Conservation (phyloP, 2,797 vertebrate genomes). For the Trichosurus vulpecula region DNA sequence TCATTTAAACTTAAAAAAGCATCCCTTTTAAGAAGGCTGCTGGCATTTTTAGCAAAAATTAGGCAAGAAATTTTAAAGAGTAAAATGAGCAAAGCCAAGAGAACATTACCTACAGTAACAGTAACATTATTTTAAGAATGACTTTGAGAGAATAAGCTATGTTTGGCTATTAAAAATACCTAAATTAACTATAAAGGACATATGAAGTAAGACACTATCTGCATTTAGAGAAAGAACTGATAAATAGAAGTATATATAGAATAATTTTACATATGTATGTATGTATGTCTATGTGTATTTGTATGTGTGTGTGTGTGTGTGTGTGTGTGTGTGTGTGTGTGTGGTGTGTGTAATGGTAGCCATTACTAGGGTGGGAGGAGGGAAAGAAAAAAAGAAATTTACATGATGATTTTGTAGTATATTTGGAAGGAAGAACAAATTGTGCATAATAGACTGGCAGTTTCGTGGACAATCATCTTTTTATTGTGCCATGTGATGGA, state of each 20-base stretch:
- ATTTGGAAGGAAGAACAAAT: not conserved
- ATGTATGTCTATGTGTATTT: too few species aligned
- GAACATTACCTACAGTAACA: not conserved
- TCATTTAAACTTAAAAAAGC: not conserved
- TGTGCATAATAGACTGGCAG: not conserved
- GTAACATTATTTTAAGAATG: not conserved
- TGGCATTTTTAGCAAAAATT: not conserved
- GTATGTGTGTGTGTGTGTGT: too few species aligned
- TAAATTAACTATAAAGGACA: not conserved
- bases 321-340: too few species aligned
- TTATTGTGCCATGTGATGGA: too few species aligned
- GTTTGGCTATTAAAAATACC: not conserved
- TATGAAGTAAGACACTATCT: not conserved
- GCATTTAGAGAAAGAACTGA: not conserved
- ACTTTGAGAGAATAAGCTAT: not conserved
- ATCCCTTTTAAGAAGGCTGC: not conserved
- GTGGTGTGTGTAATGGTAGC: too few species aligned
- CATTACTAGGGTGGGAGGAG: too few species aligned
- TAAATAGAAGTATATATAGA: not conserved
- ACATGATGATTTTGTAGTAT: not conserved
- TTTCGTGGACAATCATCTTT: not conserved
- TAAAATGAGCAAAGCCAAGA: too few species aligned
- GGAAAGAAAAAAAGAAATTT: too few species aligned
- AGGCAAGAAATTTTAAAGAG: not conserved
- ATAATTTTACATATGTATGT: too few species aligned